These are phyloP conservation scores for Sciurus niger DNA, from an alignment of 2,113 vertebrate species.

Conservation along the genomic window DNA sequence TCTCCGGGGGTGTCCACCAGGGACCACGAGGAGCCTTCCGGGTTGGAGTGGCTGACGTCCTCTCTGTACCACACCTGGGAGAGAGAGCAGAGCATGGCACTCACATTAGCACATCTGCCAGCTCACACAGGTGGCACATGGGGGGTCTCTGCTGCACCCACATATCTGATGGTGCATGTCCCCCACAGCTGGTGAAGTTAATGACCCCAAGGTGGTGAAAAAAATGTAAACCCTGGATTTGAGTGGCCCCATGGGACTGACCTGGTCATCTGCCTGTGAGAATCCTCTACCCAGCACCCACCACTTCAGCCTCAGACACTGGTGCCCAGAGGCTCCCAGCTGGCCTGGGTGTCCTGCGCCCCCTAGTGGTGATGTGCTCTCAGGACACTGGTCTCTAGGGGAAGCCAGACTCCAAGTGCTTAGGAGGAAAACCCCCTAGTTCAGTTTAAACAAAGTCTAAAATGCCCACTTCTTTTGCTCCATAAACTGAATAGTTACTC, in stretches of 20 bases:
- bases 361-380: constrained; percentile 32
- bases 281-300: fast-evolving
- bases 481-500: neutral
- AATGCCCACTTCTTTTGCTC: neutral
- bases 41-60: constrained; percentile 93
- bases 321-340: too few species aligned
- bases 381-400: neutral
- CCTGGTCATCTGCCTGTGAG: too few species aligned
- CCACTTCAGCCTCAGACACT: neutral
- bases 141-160: neutral
- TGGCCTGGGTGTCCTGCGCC: neutral
- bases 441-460: neutral
- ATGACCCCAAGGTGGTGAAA: neutral
- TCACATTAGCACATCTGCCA: fast-evolving
- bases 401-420: neutral
- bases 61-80: constrained; percentile 96
- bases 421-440: too few species aligned
- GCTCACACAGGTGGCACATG: fast-evolving
- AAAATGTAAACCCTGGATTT: neutral
- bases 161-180: neutral
- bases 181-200: neutral
- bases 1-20: constrained; percentile 93
- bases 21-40: constrained; percentile 95
- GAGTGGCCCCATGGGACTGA: neutral
- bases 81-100: neutral